Percentiles rank a stretch among this genome's conserved stretches.
Conservation (phyloP, 2,888 invertebrate genomes). For the Tuberolachnus salignus region DNA sequence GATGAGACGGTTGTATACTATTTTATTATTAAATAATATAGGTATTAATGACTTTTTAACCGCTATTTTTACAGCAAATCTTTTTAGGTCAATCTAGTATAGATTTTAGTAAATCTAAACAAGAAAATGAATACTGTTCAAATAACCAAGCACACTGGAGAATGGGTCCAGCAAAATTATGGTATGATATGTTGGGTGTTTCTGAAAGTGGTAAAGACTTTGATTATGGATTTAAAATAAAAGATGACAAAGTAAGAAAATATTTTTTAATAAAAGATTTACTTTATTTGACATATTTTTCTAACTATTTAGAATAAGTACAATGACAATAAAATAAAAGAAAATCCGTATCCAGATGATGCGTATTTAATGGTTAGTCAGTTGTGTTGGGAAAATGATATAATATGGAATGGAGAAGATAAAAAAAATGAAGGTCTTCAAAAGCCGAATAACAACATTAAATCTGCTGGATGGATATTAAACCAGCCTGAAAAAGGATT, state of each 20-base stretch:
- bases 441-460: slow-evolving; percentile 86
- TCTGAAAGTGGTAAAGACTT: slow-evolving; percentile 93
- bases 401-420: slow-evolving; percentile 97
- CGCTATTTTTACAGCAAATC: slow-evolving; percentile 63
- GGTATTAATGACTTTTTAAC: slow-evolving; percentile 7
- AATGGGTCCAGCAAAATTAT: slow-evolving; percentile 96
- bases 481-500: slow-evolving; percentile 72
- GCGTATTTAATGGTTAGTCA: slow-evolving; percentile 95
- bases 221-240: slow-evolving; percentile 90
- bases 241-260: slow-evolving; percentile 58
- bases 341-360: slow-evolving; percentile 80
- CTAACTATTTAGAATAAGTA: slow-evolving; percentile 58
- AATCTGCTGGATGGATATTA: slow-evolving; percentile 95
- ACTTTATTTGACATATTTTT: background rate
- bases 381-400: slow-evolving; percentile 96
- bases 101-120: slow-evolving; percentile 61
- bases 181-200: slow-evolving; percentile 97
- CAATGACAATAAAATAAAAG: slow-evolving; percentile 62
- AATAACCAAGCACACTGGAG: slow-evolving; percentile 93
- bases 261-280: slow-evolving; percentile 55
- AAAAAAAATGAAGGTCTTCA: slow-evolving; percentile 87
- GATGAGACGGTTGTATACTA: slow-evolving; percentile 35
- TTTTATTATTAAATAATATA: background rate
- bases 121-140: slow-evolving; percentile 62
- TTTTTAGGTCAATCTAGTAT: slow-evolving; percentile 64